phyloP scores from a whole-genome alignment of 1,140 invertebrate species.

The Drosophila kohkoa region DNA sequence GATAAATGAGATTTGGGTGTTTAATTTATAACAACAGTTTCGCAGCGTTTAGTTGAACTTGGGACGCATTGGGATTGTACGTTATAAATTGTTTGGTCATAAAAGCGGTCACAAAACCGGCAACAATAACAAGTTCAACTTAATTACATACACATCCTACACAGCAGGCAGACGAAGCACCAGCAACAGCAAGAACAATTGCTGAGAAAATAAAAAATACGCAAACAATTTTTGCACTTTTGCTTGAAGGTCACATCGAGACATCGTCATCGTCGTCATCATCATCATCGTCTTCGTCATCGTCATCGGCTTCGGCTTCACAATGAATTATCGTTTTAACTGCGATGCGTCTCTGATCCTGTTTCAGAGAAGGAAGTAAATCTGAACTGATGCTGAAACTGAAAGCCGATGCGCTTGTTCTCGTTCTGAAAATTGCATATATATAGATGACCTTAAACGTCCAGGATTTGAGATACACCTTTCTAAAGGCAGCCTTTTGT shows the following conservation, averaged over 20 bases:
- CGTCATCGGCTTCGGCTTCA: slow-evolving; percentile 11
- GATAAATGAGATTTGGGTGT: slow-evolving; percentile 42
- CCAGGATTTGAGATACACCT: slow-evolving; percentile 67
- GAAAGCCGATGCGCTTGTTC: slow-evolving; percentile 41
- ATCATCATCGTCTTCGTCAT: slow-evolving; percentile 7
- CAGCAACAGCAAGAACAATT: slow-evolving; percentile 28
- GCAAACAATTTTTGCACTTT: slow-evolving; percentile 70
- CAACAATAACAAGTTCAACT: slow-evolving; percentile 74
- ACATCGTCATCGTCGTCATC: slow-evolving; percentile 30
- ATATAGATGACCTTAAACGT: slow-evolving; percentile 57
- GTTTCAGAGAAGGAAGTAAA: slow-evolving; percentile 70
- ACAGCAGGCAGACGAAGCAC: slow-evolving; percentile 37
- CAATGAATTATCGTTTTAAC: slow-evolving; percentile 62
- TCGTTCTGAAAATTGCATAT: slow-evolving; percentile 18
- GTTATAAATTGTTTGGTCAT: slow-evolving; percentile 65
- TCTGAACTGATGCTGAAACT: not conserved
- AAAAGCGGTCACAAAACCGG: slow-evolving; percentile 60
- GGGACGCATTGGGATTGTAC: slow-evolving; percentile 31
- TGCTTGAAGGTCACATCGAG: slow-evolving; percentile 65
- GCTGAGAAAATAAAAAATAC: slow-evolving; percentile 19
- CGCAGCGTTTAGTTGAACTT: slow-evolving; percentile 46
- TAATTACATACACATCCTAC: slow-evolving; percentile 78
- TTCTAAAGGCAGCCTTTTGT: slow-evolving; percentile 62
- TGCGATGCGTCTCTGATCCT: slow-evolving; percentile 63
- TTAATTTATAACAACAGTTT: slow-evolving; percentile 59